A percentile compares a stretch with the other conserved stretches of the same genome.
phyloP scores from a whole-genome alignment of 1,140 invertebrate species.

The Drosophila subobscura region DNA sequence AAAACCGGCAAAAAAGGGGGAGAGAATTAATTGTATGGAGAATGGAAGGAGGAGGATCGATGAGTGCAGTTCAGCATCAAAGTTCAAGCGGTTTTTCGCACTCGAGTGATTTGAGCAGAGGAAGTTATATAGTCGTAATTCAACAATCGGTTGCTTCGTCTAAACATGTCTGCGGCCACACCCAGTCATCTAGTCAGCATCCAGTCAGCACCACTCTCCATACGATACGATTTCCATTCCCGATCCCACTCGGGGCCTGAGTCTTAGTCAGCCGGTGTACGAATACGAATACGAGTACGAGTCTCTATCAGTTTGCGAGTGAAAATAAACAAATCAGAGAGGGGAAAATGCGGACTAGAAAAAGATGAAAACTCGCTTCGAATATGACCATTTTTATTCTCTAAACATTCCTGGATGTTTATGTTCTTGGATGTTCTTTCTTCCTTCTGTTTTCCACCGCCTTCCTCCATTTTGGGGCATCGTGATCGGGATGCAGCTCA shows the following conservation, averaged over 20 bases:
- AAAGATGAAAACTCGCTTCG: slow-evolving; percentile 31
- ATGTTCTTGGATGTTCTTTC: slow-evolving; percentile 42
- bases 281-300: too few relatives aligned
- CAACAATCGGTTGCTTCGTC: slow-evolving; percentile 62
- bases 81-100: slow-evolving; percentile 66
- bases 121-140: slow-evolving; percentile 40
- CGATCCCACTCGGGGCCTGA: neutral
- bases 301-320: slow-evolving; percentile 60
- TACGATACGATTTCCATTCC: neutral
- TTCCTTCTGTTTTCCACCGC: neutral
- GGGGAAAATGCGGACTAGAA: slow-evolving; percentile 24
- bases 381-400: slow-evolving; percentile 68
- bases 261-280: slow-evolving; percentile 35
- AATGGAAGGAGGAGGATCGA: slow-evolving; percentile 34
- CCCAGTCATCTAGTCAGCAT: slow-evolving; percentile 45
- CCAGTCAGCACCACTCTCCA: neutral
- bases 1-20: slow-evolving; percentile 58
- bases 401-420: slow-evolving; percentile 75
- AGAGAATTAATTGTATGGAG: slow-evolving; percentile 4
- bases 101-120: slow-evolving; percentile 29
- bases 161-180: slow-evolving; percentile 68
- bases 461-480: slow-evolving; percentile 18
- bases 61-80: slow-evolving; percentile 72
- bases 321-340: slow-evolving; percentile 69
- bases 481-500: slow-evolving; percentile 16